A percentile compares a stretch with the other conserved stretches of the same genome.
These are phyloP conservation scores for Alloscopus bannaensis DNA, from an alignment of 2,888 invertebrate species.

Conservation along the genomic window DNA sequence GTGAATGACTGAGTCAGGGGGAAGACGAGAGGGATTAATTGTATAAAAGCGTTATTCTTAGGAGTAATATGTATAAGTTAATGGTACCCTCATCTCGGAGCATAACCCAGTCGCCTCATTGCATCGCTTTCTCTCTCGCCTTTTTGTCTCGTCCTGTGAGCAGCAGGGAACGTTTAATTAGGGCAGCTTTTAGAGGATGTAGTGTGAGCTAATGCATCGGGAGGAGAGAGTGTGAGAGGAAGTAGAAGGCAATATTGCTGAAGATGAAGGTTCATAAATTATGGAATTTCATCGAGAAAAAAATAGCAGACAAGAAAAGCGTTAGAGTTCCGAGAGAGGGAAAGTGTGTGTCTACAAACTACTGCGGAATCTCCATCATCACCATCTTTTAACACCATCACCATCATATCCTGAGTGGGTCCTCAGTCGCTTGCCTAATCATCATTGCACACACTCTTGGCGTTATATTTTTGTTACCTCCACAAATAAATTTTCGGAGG, in stretches of 20 bases:
- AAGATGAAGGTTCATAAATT: slow-evolving; percentile 59
- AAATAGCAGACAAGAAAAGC: no score
- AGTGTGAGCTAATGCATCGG: slow-evolving; percentile 45
- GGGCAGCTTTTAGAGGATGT: slow-evolving; percentile 39
- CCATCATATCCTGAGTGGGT: slow-evolving; percentile 9
- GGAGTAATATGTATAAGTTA: not conserved
- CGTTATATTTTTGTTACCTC: not conserved
- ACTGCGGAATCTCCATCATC: slow-evolving; percentile 10
- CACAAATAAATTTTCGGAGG: not conserved
- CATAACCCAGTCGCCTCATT: not conserved
- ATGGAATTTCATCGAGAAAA: slow-evolving; percentile 50
- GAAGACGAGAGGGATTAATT: not conserved
- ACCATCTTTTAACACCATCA: slow-evolving; percentile 3
- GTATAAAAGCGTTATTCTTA: not conserved
- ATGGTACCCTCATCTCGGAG: not conserved
- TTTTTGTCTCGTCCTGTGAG: no score
- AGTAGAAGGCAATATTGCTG: slow-evolving; percentile 39
- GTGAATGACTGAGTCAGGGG: slow-evolving; percentile 13
- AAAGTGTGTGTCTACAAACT: slow-evolving; percentile 8
- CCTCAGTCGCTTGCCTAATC: not conserved
- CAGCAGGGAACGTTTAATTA: slow-evolving; percentile 47
- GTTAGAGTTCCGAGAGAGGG: no score
- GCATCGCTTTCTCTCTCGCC: not conserved
- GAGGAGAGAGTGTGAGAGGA: slow-evolving; percentile 3
- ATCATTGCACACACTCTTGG: not conserved